A percentile compares a stretch with the other conserved stretches of the same genome.
phyloP scores from a whole-genome alignment of 2,797 vertebrate species.

The Percopsis omiscomaycus region DNA sequence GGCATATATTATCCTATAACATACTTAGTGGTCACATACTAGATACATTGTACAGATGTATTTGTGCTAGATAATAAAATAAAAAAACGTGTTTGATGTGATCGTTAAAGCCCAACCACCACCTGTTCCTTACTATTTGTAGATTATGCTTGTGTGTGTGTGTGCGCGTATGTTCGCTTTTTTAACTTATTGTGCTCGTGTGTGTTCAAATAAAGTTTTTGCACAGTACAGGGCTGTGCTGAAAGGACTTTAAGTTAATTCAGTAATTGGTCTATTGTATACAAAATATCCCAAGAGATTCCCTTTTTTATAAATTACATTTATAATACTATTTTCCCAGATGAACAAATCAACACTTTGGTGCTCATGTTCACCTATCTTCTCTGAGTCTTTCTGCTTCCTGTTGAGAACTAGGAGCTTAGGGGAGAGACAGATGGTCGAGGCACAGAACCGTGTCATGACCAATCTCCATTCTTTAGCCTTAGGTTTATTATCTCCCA shows the following conservation, averaged over 20 bases:
- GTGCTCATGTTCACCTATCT: neutral
- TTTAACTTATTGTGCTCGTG: no score
- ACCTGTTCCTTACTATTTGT: slow-evolving; percentile 53
- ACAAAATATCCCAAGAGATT: neutral
- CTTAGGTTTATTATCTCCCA: slow-evolving; percentile 51
- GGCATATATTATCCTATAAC: no score
- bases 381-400: slow-evolving; percentile 4
- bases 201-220: no score
- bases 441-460: slow-evolving; percentile 48
- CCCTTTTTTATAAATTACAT: no score
- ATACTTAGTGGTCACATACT: no score
- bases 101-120: slow-evolving; percentile 52
- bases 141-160: neutral
- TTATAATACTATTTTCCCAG: neutral
- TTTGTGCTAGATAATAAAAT: neutral
- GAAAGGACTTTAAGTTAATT: no score
- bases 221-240: no score
- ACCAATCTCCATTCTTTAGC: slow-evolving; percentile 56
- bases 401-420: slow-evolving; percentile 44
- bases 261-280: slow-evolving; percentile 39
- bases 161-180: neutral
- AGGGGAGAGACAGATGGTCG: slow-evolving; percentile 66
- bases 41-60: neutral
- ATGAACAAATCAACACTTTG: no score
- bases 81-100: slow-evolving; percentile 54